A percentile compares a stretch with the other conserved stretches of the same genome.
Conservation (phyloP, 1,140 invertebrate species). For the Sminthurides bifidus region DNA sequence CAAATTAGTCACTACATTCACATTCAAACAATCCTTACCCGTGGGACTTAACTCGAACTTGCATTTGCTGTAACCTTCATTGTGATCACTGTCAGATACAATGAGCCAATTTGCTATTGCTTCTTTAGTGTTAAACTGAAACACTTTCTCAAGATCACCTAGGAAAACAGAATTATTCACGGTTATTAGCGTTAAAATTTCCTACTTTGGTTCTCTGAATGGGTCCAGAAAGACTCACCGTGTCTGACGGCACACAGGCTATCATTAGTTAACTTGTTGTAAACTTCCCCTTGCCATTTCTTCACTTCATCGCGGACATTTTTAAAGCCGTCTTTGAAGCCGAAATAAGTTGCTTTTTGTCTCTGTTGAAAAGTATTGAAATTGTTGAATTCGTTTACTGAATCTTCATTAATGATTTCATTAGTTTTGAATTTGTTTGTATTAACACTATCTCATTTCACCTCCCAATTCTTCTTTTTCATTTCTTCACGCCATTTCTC, state of each 20-base stretch:
- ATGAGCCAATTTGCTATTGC: conserved; percentile 59
- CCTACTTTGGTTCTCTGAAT: no score
- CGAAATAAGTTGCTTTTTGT: conserved; percentile 14
- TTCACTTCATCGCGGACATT: conserved; percentile 53
- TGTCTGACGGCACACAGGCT: conserved; percentile 41
- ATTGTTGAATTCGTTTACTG: background rate
- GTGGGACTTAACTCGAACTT: conserved; percentile 44
- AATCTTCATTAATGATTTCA: conserved; percentile 33
- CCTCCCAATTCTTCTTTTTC: conserved; percentile 3
- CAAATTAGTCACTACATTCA: no score
- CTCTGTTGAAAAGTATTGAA: no score
- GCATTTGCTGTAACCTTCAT: conserved; percentile 63
- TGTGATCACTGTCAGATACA: conserved; percentile 63
- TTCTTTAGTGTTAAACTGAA: conserved; percentile 49
- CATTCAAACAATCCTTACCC: conserved; percentile 42
- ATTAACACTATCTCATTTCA: background rate
- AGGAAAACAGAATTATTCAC: background rate
- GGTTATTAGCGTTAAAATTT: background rate
- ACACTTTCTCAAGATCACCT: conserved; percentile 55
- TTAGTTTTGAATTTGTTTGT: conserved; percentile 34
- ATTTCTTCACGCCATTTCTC: background rate
- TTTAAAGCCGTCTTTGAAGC: conserved; percentile 44
- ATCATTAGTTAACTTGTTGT: conserved; percentile 48
- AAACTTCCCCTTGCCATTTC: conserved; percentile 54
- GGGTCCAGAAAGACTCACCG: conserved; percentile 37